phyloP scores from a whole-genome alignment of 2,888 invertebrate genomes.

The Caenorhabditis sp. region DNA sequence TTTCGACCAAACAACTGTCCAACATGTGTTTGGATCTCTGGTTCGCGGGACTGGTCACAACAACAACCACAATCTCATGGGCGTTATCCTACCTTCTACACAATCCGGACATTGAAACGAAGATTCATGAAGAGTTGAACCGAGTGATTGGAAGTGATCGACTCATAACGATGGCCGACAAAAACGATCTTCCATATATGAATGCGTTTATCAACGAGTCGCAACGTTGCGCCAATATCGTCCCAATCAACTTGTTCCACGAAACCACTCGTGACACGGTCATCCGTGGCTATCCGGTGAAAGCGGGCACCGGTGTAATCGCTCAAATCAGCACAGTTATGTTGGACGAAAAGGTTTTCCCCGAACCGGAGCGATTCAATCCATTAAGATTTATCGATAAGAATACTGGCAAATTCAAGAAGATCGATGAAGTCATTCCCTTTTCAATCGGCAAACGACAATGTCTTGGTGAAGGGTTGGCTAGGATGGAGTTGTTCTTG shows the following conservation, averaged over 20 bases:
- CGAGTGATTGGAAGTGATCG: slow-evolving; percentile 43
- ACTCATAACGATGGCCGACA: slow-evolving; percentile 45
- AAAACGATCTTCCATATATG: slow-evolving; percentile 42
- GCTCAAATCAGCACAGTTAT: slow-evolving; percentile 33
- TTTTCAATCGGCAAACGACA: slow-evolving; percentile 46
- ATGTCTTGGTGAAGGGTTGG: slow-evolving; percentile 47
- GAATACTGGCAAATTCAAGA: slow-evolving; percentile 49
- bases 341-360: slow-evolving; percentile 35
- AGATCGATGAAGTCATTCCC: slow-evolving; percentile 35
- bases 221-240: slow-evolving; percentile 30
- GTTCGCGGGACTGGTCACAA: slow-evolving; percentile 26
- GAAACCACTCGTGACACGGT: slow-evolving; percentile 18
- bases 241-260: slow-evolving; percentile 34
- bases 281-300: slow-evolving; percentile 9
- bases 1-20: slow-evolving; percentile 17
- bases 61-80: slow-evolving; percentile 24
- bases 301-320: slow-evolving; percentile 32
- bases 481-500: slow-evolving; percentile 45
- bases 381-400: slow-evolving; percentile 39
- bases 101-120: slow-evolving; percentile 33
- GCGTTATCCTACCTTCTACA: slow-evolving; percentile 16
- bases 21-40: slow-evolving; percentile 31
- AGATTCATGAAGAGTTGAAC: slow-evolving; percentile 49
- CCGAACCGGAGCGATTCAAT: slow-evolving; percentile 22
- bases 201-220: slow-evolving; percentile 46